phyloP scores from a whole-genome alignment of 2,113 vertebrate genomes.

The Mirza zaza region DNA sequence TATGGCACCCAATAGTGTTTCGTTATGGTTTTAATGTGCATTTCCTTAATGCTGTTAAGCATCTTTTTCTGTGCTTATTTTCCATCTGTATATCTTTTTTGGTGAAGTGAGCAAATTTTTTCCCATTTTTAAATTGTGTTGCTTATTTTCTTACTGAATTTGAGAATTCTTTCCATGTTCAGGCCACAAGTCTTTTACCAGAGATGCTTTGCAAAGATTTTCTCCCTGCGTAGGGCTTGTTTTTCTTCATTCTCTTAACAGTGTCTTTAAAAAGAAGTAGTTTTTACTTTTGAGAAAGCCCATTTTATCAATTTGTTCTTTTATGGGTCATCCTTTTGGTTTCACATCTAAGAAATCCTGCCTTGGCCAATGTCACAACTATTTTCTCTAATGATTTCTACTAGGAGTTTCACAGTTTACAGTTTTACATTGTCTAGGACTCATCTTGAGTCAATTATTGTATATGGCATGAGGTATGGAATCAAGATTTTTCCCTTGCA shows the following conservation, averaged over 20 bases:
- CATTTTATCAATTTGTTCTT: not conserved
- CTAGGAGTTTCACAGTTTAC: not conserved
- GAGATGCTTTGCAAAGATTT: not conserved
- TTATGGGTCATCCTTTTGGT: not conserved
- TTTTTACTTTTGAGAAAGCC: not conserved
- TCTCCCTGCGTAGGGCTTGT: not conserved
- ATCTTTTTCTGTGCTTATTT: not conserved
- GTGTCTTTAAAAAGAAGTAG: not conserved
- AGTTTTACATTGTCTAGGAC: not conserved
- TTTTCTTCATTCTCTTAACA: not conserved
- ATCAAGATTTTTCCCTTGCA: not conserved
- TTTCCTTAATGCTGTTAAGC: not conserved
- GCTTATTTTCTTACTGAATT: not conserved
- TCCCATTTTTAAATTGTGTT: not conserved
- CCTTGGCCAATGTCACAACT: not conserved
- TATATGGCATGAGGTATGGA: not conserved
- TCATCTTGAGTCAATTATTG: not conserved
- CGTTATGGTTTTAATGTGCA: not conserved
- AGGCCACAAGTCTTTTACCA: not conserved
- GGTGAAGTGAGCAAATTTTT: not conserved
- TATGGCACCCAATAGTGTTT: not conserved
- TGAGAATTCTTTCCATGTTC: not conserved
- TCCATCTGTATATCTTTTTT: not conserved
- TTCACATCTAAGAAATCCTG: not conserved
- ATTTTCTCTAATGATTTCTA: not conserved